Conservation (phyloP, 2,113 vertebrate genomes). For the Cheirogaleus medius region DNA sequence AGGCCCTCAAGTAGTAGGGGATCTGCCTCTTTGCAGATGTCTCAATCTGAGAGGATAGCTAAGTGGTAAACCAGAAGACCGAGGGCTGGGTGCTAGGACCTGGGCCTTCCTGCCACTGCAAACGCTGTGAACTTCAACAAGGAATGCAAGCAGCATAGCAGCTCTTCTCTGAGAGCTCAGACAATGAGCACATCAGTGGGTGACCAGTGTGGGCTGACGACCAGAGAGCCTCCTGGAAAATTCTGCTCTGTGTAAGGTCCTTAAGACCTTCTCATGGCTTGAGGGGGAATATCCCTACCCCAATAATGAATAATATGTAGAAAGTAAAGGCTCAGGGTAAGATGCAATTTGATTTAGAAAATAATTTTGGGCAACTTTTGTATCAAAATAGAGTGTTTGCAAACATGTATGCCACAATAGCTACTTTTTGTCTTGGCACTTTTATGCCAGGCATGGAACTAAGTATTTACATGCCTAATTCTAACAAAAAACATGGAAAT, state of each 20-base stretch:
- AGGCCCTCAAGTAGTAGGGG: background rate
- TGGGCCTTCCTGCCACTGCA: background rate
- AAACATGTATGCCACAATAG: background rate
- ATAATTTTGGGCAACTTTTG: background rate
- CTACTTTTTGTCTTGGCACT: background rate
- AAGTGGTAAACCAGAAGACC: background rate
- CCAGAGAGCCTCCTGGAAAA: background rate
- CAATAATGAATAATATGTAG: background rate
- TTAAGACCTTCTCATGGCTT: background rate
- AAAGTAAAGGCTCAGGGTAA: background rate
- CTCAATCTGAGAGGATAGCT: background rate
- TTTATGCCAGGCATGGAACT: background rate
- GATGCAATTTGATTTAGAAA: background rate
- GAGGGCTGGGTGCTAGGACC: background rate
- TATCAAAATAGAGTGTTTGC: background rate
- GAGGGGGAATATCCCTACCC: background rate
- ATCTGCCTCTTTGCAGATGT: background rate
- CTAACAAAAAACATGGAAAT: constrained; percentile 10
- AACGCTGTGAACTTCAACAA: background rate
- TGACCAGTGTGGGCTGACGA: background rate
- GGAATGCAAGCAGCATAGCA: background rate
- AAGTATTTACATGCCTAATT: background rate
- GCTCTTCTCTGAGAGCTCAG: background rate
- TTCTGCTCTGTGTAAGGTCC: background rate
- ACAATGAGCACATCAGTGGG: background rate